These are phyloP conservation scores for Cerastis rubricosa DNA, from an alignment of 2,888 invertebrate genomes.

Conservation along the genomic window DNA sequence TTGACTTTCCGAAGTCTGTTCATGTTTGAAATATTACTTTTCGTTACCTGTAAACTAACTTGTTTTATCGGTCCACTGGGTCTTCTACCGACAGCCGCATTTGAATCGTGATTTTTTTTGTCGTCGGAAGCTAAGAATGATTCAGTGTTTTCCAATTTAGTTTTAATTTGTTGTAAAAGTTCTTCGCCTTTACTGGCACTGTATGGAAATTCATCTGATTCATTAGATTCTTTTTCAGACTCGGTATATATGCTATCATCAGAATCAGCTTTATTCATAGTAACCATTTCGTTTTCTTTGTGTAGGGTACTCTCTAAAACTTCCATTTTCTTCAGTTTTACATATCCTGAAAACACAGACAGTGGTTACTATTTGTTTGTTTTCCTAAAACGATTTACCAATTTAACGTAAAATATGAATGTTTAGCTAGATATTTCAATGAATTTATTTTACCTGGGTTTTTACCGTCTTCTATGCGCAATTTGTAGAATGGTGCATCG, in stretches of 20 bases:
- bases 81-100: conserved; percentile 72
- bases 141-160: conserved; percentile 62
- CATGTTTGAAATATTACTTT: conserved; percentile 77
- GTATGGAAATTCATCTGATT: conserved; percentile 81
- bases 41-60: conserved; percentile 74
- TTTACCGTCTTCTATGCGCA: conserved; percentile 90
- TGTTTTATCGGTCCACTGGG: conserved; percentile 80
- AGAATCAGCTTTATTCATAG: conserved; percentile 70
- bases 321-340: conserved; percentile 90
- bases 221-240: conserved; percentile 86
- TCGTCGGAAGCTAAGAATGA: conserved; percentile 49
- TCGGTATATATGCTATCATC: conserved; percentile 86
- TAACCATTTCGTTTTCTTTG: conserved; percentile 75
- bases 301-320: conserved; percentile 84
- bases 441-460: conserved; percentile 80
- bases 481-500: conserved; percentile 92
- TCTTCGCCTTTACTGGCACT: conserved; percentile 74
- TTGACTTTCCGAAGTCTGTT: conserved; percentile 68
- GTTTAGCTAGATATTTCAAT: neutral
- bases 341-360: conserved; percentile 87
- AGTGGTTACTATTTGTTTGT: conserved; percentile 12
- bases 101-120: conserved; percentile 63
- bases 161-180: conserved; percentile 77
- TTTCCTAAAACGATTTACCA: neutral
- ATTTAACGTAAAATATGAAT: neutral